Evolutionary conservation across 2,797 vertebrate species (phyloP), one percentile per base, ranked within the genome.

Genomic region (Allobates femoralis): DNA sequence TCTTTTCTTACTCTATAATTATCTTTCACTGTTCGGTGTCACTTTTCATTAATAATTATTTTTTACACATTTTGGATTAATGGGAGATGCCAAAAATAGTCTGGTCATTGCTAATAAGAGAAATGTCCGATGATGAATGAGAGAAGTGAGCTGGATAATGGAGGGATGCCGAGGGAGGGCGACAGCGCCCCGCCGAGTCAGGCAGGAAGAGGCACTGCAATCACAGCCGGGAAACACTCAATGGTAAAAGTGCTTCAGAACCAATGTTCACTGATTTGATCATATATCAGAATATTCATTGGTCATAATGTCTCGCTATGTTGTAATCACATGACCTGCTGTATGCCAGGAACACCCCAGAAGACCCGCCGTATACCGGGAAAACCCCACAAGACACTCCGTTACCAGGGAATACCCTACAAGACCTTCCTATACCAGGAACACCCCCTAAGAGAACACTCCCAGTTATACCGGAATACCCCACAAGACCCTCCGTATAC

Each of bases 41-140:
- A 74, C 23, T n/a, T 74, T 50, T 74, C 41, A 26, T 74, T 74
- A 74, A 74, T 50, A 50, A 26, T 5, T 50, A 50, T 50, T 74
- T 74, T 15, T 74, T 74, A 50, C 71, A 74, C 41, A 0, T 50
- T 41, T 74, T 50, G 71, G 41, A 74, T 50, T 26, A 73, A 73
- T 46, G 41, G 71, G 23, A 50, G 41, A 74, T 23, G 41, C 71
- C 71, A 74, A 23, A 74, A 74, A 74, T 74, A 74, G 71, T 0
- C 10, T 16, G 23, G 37, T 26, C 41, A 50, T 74, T 50, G 46
- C 37, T 50, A 46, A 74, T 50, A 50, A 46, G 41, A 26, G 50
- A 74, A 2, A 50, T 6, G 12, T 11, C 37, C 15, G 41, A 74
- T 16, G 71, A 74, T 74, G 71, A 50, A 74, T 74, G 71, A 74